Evolutionary conservation across 2,888 invertebrate genomes (phyloP).

Genomic region (Busseola fusca): DNA sequence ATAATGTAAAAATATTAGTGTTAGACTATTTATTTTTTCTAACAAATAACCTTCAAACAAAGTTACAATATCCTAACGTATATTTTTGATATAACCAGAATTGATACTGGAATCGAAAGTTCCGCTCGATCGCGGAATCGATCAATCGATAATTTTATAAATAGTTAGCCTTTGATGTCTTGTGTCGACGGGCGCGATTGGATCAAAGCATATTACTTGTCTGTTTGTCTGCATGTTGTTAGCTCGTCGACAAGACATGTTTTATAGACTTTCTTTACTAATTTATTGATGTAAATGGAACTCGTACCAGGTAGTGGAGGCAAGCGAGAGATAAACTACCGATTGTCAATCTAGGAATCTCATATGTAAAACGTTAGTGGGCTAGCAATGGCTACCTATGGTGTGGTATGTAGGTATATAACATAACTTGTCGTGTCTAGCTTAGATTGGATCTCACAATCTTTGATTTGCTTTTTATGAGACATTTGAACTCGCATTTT

Average conservation of each 20-base stretch:
- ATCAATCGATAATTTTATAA: conserved; percentile 73
- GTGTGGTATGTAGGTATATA: conserved; percentile 5
- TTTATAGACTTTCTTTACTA: conserved; percentile 71
- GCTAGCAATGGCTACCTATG: neutral
- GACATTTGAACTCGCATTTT: neutral
- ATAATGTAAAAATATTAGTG: conserved; percentile 6
- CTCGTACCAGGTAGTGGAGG: conserved; percentile 39
- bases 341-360: conserved; percentile 43
- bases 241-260: conserved; percentile 59
- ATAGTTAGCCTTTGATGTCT: conserved; percentile 76
- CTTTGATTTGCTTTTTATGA: conserved; percentile 20
- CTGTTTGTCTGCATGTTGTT: conserved; percentile 58
- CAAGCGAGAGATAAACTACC: conserved; percentile 35
- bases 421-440: conserved; percentile 18
- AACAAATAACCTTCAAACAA: conserved; percentile 8
- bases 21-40: conserved; percentile 15
- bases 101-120: conserved; percentile 56
- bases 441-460: conserved; percentile 7
- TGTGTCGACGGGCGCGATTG: conserved; percentile 68
- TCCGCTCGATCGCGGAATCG: conserved; percentile 70
- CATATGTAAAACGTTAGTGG: conserved; percentile 39
- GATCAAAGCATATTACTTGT: conserved; percentile 73
- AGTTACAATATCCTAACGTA: conserved; percentile 9
- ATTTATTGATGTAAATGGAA: conserved; percentile 62
- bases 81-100: conserved; percentile 35